Conservation (phyloP, 2,113 vertebrate species). For the Rhinoptilus africanus region DNA sequence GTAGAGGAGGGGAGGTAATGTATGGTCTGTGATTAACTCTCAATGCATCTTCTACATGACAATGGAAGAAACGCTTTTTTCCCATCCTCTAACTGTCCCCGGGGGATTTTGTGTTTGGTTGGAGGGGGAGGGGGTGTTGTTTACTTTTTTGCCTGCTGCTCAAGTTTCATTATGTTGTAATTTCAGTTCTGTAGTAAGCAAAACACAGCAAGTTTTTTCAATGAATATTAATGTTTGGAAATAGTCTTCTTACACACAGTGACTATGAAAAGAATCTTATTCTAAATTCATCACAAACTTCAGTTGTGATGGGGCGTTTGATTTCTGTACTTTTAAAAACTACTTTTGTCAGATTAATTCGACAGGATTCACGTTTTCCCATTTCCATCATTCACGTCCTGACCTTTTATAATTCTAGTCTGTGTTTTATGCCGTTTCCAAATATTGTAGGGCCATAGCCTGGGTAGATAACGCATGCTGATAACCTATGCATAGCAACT, state of each 20-base stretch:
- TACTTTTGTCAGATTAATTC: not conserved
- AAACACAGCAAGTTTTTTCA: slow-evolving; percentile 9
- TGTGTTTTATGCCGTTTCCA: not conserved
- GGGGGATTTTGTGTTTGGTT: not conserved
- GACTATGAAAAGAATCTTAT: not conserved
- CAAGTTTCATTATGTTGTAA: slow-evolving; percentile 36
- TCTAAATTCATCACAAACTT: not conserved
- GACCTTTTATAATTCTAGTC: not conserved
- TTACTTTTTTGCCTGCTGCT: slow-evolving; percentile 31
- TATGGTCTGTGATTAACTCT: slow-evolving; percentile 38
- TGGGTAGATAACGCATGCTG: not conserved
- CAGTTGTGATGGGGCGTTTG: not conserved
- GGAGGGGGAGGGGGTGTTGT: not conserved
- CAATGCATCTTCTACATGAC: slow-evolving; percentile 38
- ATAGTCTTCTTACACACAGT: not conserved
- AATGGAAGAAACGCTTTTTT: not conserved
- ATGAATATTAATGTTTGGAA: slow-evolving; percentile 18
- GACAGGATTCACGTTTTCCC: not conserved
- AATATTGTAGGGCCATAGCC: not conserved
- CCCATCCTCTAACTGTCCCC: not conserved
- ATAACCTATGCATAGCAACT: not conserved
- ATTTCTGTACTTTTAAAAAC: not conserved
- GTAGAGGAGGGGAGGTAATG: slow-evolving; percentile 41
- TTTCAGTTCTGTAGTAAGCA: slow-evolving; percentile 10
- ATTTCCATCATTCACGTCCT: not conserved